Evolutionary conservation across 2,797 vertebrate species (phyloP).

Genomic region (Pelochelys cantorii): DNA sequence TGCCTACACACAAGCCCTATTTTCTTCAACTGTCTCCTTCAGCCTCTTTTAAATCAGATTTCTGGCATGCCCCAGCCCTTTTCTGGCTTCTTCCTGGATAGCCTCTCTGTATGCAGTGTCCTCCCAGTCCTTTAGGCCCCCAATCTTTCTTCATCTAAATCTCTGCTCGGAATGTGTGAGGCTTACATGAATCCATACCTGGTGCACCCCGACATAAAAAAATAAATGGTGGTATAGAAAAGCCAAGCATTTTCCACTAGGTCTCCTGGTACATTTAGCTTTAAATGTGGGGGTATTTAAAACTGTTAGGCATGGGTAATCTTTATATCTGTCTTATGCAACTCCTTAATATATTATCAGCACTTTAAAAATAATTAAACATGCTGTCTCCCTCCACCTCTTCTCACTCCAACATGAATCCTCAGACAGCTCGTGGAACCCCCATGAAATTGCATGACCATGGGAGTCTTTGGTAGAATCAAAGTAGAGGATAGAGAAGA

Average conservation of each 20-base stretch:
- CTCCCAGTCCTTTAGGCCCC: not conserved
- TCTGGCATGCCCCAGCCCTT: not conserved
- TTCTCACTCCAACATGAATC: not conserved
- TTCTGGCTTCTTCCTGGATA: not conserved
- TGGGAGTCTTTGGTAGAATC: not conserved
- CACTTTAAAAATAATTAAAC: not conserved
- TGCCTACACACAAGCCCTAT: not conserved
- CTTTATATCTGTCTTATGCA: not conserved
- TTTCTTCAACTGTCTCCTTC: not conserved
- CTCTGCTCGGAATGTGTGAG: not conserved
- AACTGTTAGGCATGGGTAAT: not conserved
- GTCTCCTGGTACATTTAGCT: not conserved
- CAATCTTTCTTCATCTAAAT: not conserved
- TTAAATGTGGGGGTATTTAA: not conserved
- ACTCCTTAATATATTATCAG: not conserved
- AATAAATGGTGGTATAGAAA: not conserved
- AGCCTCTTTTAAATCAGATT: not conserved
- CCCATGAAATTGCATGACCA: not conserved
- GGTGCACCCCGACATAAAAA: not conserved
- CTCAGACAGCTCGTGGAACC: not conserved
- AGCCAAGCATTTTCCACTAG: not conserved
- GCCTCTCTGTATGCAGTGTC: not conserved
- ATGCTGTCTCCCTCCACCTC: not conserved
- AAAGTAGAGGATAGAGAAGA: not conserved
- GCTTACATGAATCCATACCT: fast-evolving